Conservation (phyloP, 2,113 vertebrate genomes). For the Phainopepla nitens region DNA sequence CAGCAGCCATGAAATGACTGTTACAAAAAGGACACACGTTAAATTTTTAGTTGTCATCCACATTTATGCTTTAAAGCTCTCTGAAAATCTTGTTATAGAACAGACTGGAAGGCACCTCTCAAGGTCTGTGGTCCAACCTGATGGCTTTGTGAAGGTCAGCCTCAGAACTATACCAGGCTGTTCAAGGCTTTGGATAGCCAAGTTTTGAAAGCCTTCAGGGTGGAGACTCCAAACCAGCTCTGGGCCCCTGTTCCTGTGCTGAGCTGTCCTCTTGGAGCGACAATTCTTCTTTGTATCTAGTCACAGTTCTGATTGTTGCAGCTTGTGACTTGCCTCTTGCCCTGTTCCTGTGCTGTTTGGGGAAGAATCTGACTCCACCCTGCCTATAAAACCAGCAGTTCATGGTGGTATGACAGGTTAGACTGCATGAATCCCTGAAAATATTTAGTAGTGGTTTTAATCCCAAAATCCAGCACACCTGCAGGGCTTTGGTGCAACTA, state of each 20-base stretch:
- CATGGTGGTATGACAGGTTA: neutral
- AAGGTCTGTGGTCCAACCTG: neutral
- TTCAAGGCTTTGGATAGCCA: neutral
- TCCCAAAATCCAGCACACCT: neutral
- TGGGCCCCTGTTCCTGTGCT: neutral
- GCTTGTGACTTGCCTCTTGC: neutral
- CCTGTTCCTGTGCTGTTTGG: accelerated
- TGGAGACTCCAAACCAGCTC: neutral
- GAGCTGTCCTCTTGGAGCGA: neutral
- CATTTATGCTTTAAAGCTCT: neutral
- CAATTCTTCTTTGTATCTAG: neutral
- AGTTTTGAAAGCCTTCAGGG: neutral
- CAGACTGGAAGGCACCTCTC: neutral
- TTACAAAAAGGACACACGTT: neutral
- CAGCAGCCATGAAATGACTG: accelerated
- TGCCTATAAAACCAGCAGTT: neutral
- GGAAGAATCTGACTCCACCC: neutral
- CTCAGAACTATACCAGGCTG: neutral
- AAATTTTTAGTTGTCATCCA: neutral
- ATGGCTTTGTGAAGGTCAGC: neutral
- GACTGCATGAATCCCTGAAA: neutral
- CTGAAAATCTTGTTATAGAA: neutral
- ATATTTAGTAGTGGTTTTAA: neutral
- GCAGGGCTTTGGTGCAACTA: neutral
- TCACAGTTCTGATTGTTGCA: neutral